Evolutionary conservation across 2,888 invertebrate genomes (phyloP), one percentile per base, ranked within the genome.

Genomic region (Tenthredo livida): DNA sequence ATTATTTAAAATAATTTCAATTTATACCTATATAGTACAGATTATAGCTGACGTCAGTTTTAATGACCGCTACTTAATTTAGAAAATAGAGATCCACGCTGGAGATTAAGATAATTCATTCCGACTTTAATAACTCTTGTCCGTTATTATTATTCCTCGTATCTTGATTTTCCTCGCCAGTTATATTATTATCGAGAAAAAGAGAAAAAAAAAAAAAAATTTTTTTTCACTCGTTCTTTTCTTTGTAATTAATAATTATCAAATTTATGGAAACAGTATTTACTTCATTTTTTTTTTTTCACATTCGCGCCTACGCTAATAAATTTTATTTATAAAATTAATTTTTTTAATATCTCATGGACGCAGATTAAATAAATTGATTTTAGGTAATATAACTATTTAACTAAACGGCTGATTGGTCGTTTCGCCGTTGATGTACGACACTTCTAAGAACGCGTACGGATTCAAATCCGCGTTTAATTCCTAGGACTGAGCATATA

Each of bases 61-160:
- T 61, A 77, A 77, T 61, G 61, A 61, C 58, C 21, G 80, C 58
- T 61, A 40, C 80, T 80, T 43, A 40, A 58, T 61, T 61, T 61
- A 61, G 61, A 80, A 40, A 21, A 37, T 9, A 40, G 61, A 80
- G 80, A 80, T 80, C 37, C 80, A 80, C 58, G 80, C 80, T 58
- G 61, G 37, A 61, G 80, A 80, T 80, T 80, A 80, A 0, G 80
- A 80, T 80, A 61, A 40, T 61, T 61, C 61, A 58, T 80, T 80
- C 61, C 15, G 12, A 12, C 61, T 40, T 21, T 61, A 58, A 40
- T 61, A 61, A 80, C 29, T 40, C 50, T 77, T 54, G 77, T 50
- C 77, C 9, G 25, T 73, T 73, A 73, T 73, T 40, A 73, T 73
- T 43, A 73, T 43, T 40, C 9, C 40, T 21, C 40, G 10, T 77